A percentile compares a stretch with the other conserved stretches of the same genome.
These are phyloP conservation scores for Polypedilum pembai DNA, from an alignment of 1,140 invertebrate species.

Conservation along the genomic window DNA sequence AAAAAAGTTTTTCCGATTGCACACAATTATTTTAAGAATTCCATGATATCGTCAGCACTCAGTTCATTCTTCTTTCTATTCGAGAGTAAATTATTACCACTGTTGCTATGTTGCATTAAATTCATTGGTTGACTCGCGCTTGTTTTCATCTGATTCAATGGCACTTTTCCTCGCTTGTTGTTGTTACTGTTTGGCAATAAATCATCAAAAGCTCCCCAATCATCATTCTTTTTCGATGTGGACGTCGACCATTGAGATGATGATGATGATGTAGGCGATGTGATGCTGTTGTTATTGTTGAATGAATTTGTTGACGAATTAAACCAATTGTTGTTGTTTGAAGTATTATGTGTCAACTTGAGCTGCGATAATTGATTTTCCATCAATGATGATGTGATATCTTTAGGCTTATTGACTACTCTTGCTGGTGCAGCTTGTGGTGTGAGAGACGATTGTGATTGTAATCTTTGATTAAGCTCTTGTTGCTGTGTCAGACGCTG, in stretches of 20 bases:
- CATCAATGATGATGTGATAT: neutral
- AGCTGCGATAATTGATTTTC: neutral
- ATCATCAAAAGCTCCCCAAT: slow-evolving; percentile 21
- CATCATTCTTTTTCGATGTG: slow-evolving; percentile 1
- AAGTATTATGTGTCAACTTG: neutral
- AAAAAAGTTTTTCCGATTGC: neutral
- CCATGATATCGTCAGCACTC: neutral
- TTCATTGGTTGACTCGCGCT: neutral
- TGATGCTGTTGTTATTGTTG: neutral
- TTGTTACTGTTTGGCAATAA: slow-evolving; percentile 8
- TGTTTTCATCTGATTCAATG: slow-evolving; percentile 18
- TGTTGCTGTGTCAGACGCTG: neutral
- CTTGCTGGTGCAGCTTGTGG: neutral
- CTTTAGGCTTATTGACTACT: neutral
- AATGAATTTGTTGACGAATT: neutral
- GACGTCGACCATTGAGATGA: neutral
- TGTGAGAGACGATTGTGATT: neutral
- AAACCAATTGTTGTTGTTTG: neutral
- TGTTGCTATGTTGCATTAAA: neutral
- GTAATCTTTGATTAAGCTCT: neutral
- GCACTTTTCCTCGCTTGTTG: neutral
- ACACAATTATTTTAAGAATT: neutral
- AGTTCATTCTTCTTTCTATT: neutral
- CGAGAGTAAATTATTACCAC: neutral
- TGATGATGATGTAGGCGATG: neutral